Evolutionary conservation across 1,140 invertebrate species (phyloP), one percentile per base, ranked within the genome.

Genomic region (Thereuonema tuberculata): DNA sequence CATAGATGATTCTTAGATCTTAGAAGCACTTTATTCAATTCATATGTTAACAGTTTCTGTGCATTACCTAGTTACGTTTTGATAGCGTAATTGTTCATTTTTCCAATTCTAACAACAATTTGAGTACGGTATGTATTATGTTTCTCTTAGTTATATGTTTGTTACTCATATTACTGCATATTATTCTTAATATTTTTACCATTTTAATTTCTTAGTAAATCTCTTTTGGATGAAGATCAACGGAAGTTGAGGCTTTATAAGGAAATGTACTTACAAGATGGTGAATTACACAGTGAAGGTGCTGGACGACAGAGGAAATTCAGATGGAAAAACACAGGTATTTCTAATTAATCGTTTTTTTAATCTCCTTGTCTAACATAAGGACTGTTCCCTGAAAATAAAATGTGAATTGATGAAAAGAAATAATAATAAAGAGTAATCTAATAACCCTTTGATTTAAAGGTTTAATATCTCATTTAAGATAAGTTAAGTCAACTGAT

Each of bases 211-310:
- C 60, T 59, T 85, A n/a, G 83, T 76, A 81, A 82, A 59, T 80
- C 83, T 64, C 67, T 89, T 9, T 68, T 90, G 28, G 88, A 91
- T 71, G 83, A 91, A 65, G 89, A 93, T 72, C 83, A 87, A 53
- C 75, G 83, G 29, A 81, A 89, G 66, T 78, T 93, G 2, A 78
- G 82, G 65, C 67, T 87, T 43, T 72, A 90, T 0, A 84, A 93
- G 70, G 87, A 93, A 67, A 72, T 89, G 65, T 77, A 89, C 49
- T 79, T 93, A 17, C 87, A 90, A 68, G 88, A 93, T 71, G 90
- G 89, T 0, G 90, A 93, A 70, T 74, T 93, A 47, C 83, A 89
- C 67, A 74, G 75, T 0, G 82, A 84, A 58, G 84, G 82, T 15
- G 76, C 74, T 14, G 82, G 82, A 24, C 75, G 89, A 15, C 80